phyloP scores from a whole-genome alignment of 2,888 invertebrate genomes.

The Tupiocoris notatus region DNA sequence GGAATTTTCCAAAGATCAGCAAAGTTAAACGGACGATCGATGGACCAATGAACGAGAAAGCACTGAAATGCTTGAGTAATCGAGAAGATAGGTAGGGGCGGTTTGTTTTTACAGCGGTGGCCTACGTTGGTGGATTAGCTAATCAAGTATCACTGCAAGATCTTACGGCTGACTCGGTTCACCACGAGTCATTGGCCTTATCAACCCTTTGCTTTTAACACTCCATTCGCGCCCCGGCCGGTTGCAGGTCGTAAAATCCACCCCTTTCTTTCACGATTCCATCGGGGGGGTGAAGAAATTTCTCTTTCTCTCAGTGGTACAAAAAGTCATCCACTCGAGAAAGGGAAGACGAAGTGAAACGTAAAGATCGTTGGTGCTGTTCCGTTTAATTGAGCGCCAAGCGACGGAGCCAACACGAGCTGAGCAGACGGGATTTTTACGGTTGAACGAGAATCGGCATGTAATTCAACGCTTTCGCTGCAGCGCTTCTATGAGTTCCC shows the following conservation, averaged over 20 bases:
- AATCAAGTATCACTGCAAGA: constrained; percentile 33
- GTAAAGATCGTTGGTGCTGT: no score
- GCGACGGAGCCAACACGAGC: background rate
- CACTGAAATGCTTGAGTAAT: no score
- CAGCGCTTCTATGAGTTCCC: no score
- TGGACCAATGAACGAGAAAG: no score
- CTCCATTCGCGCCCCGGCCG: constrained; percentile 31
- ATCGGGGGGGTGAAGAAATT: background rate
- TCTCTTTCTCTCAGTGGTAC: background rate
- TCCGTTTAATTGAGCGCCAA: constrained; percentile 12
- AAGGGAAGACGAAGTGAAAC: background rate
- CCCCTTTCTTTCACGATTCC: background rate
- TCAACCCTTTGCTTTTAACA: constrained; percentile 36
- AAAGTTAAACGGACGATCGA: no score
- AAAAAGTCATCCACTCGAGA: background rate
- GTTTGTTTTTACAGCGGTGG: constrained; percentile 17
- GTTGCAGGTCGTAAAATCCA: constrained; percentile 6
- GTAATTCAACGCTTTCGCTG: no score
- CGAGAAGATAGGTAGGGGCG: background rate
- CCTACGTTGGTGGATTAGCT: constrained; percentile 15
- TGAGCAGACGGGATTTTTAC: no score
- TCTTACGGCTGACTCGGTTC: constrained; percentile 21
- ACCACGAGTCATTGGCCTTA: constrained; percentile 29
- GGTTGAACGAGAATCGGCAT: no score
- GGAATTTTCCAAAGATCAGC: no score